A percentile compares a stretch with the other conserved stretches of the same genome.
These are phyloP conservation scores for Neodiprion fabricii DNA, from an alignment of 1,140 invertebrate species.

Conservation along the genomic window DNA sequence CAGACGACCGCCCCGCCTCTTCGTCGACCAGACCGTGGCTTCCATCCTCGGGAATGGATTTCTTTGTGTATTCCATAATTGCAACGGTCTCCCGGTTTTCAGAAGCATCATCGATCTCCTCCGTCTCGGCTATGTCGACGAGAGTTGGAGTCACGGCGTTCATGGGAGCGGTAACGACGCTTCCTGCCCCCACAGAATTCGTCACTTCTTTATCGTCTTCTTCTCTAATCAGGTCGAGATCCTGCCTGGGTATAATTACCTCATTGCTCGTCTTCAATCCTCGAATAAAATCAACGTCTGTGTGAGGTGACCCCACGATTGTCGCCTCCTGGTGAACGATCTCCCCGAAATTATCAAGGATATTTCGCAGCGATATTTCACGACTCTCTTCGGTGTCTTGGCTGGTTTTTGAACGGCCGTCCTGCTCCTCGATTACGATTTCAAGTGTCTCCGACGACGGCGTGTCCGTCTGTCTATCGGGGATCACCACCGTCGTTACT, in stretches of 20 bases:
- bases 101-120: neutral
- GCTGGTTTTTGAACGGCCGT: neutral
- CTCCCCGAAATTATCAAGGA: constrained; percentile 27
- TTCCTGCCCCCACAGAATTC: constrained; percentile 16
- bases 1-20: constrained; percentile 9
- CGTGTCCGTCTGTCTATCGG: constrained; percentile 33
- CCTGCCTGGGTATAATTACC: constrained; percentile 33
- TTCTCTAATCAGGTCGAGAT: constrained; percentile 47
- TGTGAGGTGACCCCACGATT: neutral
- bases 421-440: constrained; percentile 26
- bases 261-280: constrained; percentile 35
- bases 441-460: constrained; percentile 32
- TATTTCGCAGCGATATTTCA: constrained; percentile 5
- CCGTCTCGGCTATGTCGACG: neutral
- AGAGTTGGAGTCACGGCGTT: neutral
- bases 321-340: constrained; percentile 20
- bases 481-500: constrained; percentile 55
- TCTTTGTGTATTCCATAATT: neutral
- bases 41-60: neutral
- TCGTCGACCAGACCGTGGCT: constrained; percentile 18
- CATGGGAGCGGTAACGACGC: neutral
- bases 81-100: neutral
- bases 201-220: constrained; percentile 37
- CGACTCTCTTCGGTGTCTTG: constrained; percentile 12
- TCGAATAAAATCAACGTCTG: constrained; percentile 35